Conservation (phyloP, 92 coral and sea anemone species). For the Siderastrea siderea region DNA sequence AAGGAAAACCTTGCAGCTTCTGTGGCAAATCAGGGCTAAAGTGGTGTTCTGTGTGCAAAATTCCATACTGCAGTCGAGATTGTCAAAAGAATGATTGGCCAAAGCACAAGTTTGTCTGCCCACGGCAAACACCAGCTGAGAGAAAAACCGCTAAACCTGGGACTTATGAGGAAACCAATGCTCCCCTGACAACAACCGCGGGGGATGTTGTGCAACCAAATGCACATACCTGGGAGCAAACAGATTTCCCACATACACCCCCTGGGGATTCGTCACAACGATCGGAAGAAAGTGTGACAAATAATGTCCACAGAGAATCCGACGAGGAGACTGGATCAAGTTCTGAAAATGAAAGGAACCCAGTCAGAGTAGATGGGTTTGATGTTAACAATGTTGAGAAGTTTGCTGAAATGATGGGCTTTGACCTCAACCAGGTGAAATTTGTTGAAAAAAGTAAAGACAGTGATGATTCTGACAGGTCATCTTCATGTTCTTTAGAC, state of each 20-base stretch:
- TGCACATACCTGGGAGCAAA: neutral
- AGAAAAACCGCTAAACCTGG: neutral
- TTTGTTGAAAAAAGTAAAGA: slow-evolving; percentile 2
- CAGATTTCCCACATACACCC: neutral
- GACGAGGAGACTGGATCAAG: neutral
- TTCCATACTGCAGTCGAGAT: slow-evolving; percentile 92
- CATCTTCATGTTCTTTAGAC: slow-evolving; percentile 16
- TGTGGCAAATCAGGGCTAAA: slow-evolving; percentile 79
- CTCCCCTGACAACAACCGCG: neutral
- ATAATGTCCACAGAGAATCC: neutral
- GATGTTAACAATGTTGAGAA: slow-evolving; percentile 65
- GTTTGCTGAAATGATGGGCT: slow-evolving; percentile 67
- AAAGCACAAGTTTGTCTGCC: slow-evolving; percentile 70
- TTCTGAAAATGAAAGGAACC: slow-evolving; percentile 6
- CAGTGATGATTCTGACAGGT: slow-evolving; percentile 18
- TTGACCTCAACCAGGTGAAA: slow-evolving; percentile 27
- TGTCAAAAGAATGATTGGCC: slow-evolving; percentile 92
- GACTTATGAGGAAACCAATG: neutral
- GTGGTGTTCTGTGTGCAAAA: slow-evolving; percentile 91
- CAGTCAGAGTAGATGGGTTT: slow-evolving; percentile 36
- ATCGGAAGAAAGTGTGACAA: neutral
- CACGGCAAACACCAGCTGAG: slow-evolving; percentile 1
- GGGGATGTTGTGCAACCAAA: neutral
- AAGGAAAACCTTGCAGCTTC: slow-evolving; percentile 77
- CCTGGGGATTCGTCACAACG: neutral